These are phyloP conservation scores for Artibeus jamaicensis DNA, from an alignment of 2,797 vertebrate species.

Conservation along the genomic window DNA sequence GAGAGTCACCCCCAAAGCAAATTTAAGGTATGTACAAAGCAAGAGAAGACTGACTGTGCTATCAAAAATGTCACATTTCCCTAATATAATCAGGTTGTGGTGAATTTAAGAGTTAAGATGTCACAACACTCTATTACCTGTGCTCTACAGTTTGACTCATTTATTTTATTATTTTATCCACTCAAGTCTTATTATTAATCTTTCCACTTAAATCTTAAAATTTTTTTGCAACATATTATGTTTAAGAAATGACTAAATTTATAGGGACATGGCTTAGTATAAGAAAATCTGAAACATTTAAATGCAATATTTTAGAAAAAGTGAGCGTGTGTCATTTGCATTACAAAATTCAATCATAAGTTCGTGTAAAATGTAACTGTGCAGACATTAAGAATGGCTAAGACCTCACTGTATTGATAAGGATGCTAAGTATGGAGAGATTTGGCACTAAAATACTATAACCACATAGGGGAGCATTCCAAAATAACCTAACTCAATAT, in stretches of 20 bases:
- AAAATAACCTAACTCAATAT: not conserved
- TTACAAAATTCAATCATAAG: not conserved
- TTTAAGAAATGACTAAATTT: not conserved
- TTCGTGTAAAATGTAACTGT: not conserved
- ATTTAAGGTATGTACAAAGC: not conserved
- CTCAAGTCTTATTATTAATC: not conserved
- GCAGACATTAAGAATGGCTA: not conserved
- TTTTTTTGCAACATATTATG: not conserved
- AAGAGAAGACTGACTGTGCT: not conserved
- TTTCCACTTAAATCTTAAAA: not conserved
- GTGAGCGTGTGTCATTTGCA: not conserved
- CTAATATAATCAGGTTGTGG: not conserved
- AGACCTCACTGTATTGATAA: not conserved
- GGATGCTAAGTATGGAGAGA: not conserved
- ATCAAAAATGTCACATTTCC: not conserved
- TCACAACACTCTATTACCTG: not conserved
- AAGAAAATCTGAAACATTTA: not conserved
- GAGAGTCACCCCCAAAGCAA: not conserved
- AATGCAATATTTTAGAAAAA: not conserved
- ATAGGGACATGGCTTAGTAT: not conserved
- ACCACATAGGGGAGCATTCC: not conserved
- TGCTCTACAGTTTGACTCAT: not conserved
- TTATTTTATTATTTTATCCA: not conserved
- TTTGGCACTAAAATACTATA: not conserved
- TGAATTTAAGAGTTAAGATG: not conserved